Evolutionary conservation across 2,113 vertebrate species (phyloP).

Genomic region (Eubucco bourcierii): DNA sequence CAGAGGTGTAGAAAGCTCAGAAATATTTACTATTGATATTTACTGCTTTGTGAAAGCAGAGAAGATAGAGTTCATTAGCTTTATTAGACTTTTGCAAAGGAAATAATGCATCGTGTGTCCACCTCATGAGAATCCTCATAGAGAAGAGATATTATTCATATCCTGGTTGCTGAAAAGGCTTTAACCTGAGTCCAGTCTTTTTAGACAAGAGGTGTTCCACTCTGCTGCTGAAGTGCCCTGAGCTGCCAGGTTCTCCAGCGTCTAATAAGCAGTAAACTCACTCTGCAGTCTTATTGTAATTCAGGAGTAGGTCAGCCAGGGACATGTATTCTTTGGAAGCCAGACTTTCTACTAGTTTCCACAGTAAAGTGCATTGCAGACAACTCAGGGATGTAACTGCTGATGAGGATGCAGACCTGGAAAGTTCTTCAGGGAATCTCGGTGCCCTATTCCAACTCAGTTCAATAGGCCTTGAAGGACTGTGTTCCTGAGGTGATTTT

Average conservation of each 20-base stretch:
- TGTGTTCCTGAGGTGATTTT: background rate
- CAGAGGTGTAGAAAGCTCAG: background rate
- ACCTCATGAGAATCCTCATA: background rate
- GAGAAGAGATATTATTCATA: background rate
- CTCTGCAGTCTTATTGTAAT: background rate
- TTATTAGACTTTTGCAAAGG: background rate
- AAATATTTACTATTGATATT: slow-evolving; percentile 5
- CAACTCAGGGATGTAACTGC: background rate
- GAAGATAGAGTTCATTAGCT: background rate
- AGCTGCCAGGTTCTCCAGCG: background rate
- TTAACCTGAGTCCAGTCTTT: background rate
- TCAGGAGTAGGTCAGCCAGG: background rate
- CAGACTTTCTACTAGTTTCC: background rate
- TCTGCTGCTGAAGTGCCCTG: background rate
- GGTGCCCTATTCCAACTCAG: background rate
- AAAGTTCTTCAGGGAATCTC: background rate
- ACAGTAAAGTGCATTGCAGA: background rate
- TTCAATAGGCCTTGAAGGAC: background rate
- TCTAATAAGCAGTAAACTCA: background rate
- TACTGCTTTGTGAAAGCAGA: background rate
- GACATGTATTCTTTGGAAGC: background rate
- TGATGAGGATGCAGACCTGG: background rate
- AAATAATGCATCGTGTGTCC: fast-evolving
- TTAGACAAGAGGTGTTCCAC: background rate
- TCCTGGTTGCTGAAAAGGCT: background rate